These are phyloP conservation scores for Drosophila pectinifera DNA, from an alignment of 1,140 invertebrate genomes.

Conservation along the genomic window DNA sequence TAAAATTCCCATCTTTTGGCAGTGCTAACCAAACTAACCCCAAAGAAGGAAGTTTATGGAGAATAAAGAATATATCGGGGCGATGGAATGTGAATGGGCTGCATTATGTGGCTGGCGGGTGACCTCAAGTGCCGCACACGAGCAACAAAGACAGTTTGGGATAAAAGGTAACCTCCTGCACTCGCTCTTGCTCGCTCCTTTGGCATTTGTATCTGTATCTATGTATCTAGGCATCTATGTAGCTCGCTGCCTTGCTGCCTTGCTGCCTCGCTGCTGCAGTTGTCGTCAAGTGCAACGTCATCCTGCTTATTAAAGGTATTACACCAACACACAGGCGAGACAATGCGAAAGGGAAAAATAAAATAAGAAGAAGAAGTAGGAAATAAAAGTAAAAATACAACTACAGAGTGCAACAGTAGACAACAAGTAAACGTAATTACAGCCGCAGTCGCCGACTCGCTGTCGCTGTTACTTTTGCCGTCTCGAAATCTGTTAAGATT, in stretches of 20 bases:
- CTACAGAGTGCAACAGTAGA: slow-evolving; percentile 52
- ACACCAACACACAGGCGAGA: slow-evolving; percentile 51
- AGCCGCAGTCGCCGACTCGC: slow-evolving; percentile 22
- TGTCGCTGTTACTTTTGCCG: slow-evolving; percentile 29
- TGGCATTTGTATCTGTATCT: slow-evolving; percentile 3
- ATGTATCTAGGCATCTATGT: not conserved
- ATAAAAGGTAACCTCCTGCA: slow-evolving; percentile 44
- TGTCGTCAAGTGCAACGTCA: slow-evolving; percentile 78
- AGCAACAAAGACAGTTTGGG: slow-evolving; percentile 21
- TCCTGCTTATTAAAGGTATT: slow-evolving; percentile 83
- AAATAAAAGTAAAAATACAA: slow-evolving; percentile 20
- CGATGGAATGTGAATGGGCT: slow-evolving; percentile 11
- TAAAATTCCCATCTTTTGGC: not conserved
- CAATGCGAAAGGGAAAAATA: slow-evolving; percentile 46
- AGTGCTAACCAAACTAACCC: not conserved
- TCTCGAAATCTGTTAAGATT: slow-evolving; percentile 36
- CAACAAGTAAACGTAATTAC: slow-evolving; percentile 83
- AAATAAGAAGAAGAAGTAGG: slow-evolving; percentile 15
- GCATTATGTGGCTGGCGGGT: slow-evolving; percentile 8
- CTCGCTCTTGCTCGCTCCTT: slow-evolving; percentile 1
- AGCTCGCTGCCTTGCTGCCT: not conserved
- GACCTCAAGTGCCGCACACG: slow-evolving; percentile 48
- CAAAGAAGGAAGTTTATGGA: not conserved
- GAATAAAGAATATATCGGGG: slow-evolving; percentile 2
- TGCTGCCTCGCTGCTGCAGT: slow-evolving; percentile 36